Evolutionary conservation across 2,113 vertebrate species (phyloP).

Genomic region (Romanogobio albipinnatus): DNA sequence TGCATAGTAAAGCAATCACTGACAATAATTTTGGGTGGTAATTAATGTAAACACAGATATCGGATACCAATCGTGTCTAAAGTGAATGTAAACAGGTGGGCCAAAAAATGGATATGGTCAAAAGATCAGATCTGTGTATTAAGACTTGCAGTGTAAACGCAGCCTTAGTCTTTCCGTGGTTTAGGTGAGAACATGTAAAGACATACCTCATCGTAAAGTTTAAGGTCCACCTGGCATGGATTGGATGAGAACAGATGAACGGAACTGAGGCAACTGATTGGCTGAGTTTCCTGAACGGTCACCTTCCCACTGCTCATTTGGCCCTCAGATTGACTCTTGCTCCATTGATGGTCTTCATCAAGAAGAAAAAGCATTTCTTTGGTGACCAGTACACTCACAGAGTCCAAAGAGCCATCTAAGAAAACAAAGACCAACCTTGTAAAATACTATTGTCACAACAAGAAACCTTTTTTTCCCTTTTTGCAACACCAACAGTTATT

Average conservation of each 20-base stretch:
- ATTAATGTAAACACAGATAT: too few relatives aligned
- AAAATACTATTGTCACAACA: not conserved
- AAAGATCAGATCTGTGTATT: too few relatives aligned
- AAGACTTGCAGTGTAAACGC: too few relatives aligned
- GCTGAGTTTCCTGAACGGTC: slow-evolving; percentile 69
- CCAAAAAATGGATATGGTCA: too few relatives aligned
- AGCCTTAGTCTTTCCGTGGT: not conserved
- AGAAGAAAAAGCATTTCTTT: slow-evolving; percentile 77
- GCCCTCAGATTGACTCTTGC: slow-evolving; percentile 56
- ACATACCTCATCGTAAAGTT: slow-evolving; percentile 91
- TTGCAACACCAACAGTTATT: not conserved
- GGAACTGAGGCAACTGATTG: slow-evolving; percentile 80
- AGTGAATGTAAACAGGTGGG: too few relatives aligned
- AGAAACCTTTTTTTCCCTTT: too few relatives aligned
- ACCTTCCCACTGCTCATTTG: slow-evolving; percentile 60
- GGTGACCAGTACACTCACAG: slow-evolving; percentile 74
- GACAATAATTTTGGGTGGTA: too few relatives aligned
- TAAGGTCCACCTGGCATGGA: slow-evolving; percentile 79
- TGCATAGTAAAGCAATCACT: too few relatives aligned
- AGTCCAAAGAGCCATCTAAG: slow-evolving; percentile 55
- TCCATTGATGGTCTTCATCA: slow-evolving; percentile 78
- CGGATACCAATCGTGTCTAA: too few relatives aligned
- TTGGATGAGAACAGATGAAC: slow-evolving; percentile 82
- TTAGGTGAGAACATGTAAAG: not conserved
- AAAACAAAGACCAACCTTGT: not conserved